A percentile compares a stretch with the other conserved stretches of the same genome.
phyloP scores from a whole-genome alignment of 2,113 vertebrate species.

The Sclerurus mexicanus region DNA sequence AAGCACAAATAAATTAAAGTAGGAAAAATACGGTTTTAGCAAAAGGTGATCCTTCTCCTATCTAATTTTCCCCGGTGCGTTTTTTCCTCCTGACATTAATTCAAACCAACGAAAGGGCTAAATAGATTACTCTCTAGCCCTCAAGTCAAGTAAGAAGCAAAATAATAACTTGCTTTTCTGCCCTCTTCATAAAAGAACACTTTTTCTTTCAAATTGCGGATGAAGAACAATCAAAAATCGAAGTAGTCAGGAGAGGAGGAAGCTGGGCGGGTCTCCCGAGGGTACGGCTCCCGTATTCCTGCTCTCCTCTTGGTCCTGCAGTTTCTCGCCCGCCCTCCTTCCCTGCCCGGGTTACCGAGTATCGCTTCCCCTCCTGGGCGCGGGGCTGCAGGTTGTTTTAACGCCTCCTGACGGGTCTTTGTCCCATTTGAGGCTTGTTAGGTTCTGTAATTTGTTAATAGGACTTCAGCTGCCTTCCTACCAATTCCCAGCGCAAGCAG shows the following conservation, averaged over 20 bases:
- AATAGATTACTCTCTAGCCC: neutral
- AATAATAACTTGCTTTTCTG: slow-evolving; percentile 18
- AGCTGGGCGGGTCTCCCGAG: neutral
- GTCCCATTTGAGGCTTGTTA: neutral
- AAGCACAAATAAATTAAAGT: slow-evolving; percentile 16
- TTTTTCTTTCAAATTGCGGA: fast-evolving
- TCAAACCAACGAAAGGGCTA: neutral
- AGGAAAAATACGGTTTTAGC: neutral
- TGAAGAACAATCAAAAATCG: neutral
- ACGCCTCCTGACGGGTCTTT: neutral
- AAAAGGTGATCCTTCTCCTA: slow-evolving; percentile 14
- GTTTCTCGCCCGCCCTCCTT: neutral
- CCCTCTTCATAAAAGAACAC: neutral
- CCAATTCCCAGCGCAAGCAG: neutral
- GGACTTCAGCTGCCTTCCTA: neutral
- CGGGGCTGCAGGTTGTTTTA: neutral
- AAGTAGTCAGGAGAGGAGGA: neutral
- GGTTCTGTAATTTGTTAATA: neutral
- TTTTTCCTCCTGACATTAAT: slow-evolving; percentile 27
- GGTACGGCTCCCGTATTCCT: no score
- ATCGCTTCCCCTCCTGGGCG: fast-evolving
- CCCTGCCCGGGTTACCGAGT: neutral
- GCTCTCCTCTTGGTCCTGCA: neutral
- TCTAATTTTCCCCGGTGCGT: slow-evolving; percentile 7
- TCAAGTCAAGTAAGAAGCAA: neutral